Conservation (phyloP, 30 jellyfish, hydroid and myxozoan genomes). For the Calvadosia cruxmelitensis region DNA sequence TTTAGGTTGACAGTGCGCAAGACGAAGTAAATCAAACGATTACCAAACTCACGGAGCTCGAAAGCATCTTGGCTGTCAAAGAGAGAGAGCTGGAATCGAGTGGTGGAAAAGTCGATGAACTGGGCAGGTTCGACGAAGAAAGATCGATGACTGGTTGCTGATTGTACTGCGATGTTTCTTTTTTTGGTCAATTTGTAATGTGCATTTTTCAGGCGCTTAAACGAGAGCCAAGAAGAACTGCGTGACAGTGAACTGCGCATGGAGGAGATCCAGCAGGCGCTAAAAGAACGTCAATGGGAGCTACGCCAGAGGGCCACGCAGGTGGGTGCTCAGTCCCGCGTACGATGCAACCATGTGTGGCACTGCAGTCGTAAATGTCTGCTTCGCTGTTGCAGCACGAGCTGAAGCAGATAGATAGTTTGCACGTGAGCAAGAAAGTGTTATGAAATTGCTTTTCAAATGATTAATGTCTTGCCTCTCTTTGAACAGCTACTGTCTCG, state of each 20-base stretch:
- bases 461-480: not conserved
- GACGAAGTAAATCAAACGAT: constrained; percentile 43
- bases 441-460: no score
- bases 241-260: constrained; percentile 34
- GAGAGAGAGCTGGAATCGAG: constrained; percentile 18
- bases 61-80: constrained; percentile 11
- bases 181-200: not conserved
- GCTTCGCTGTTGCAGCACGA: not conserved
- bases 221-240: constrained; percentile 63
- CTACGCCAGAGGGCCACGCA: constrained; percentile 71
- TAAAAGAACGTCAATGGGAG: constrained; percentile 52
- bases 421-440: not conserved
- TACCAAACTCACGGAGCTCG: constrained; percentile 21
- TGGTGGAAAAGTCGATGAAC: constrained; percentile 18
- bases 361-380: not conserved
- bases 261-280: constrained; percentile 21
- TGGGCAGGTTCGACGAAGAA: constrained; percentile 32
- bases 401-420: not conserved
- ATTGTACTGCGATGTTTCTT: no score
- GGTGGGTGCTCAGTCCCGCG: constrained; percentile 52
- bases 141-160: not conserved
- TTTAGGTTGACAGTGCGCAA: constrained; percentile 40
- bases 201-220: constrained; percentile 30
- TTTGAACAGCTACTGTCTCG: not conserved
- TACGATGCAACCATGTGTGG: no score